Evolutionary conservation across 1,140 invertebrate genomes (phyloP), one percentile per base, ranked within the genome.

Genomic region (Leptopilina boulardi): DNA sequence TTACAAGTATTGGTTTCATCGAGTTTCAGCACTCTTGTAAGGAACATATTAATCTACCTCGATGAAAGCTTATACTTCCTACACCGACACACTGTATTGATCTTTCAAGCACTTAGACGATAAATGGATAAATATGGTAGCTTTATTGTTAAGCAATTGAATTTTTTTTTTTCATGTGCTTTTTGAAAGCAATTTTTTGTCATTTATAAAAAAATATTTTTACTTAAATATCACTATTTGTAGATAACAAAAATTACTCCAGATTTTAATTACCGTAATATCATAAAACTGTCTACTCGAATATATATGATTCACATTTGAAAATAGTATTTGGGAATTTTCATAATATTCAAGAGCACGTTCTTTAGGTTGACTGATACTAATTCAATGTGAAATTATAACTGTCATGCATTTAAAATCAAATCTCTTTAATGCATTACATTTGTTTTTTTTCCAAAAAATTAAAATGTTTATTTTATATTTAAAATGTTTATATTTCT

Each of bases 61-160:
- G 23, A 66, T 66, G 19, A 66, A 66, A 66, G 56, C 56, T 66
- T 66, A 66, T 66, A 66, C 54, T 56, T 56, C 21, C 54, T 56
- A 56, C 23, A 66, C 54, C 3, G 54, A 66, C 56, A n/a, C 23
- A 34, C 30, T 34, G 30, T 66, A 66, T 30, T 21, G 56, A 15
- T 11, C 21, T 66, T 66, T 15, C 23, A 66, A 66, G 56, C 56
- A 30, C 56, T 66, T 26, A 66, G 56, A 66, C 56, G 56, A 66
- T 26, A 66, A 66, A 66, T 66, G 56, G 56, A 30, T 66, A 66
- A 66, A 66, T 66, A 66, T 23, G 8, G 56, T 23, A 26, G 13
- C 19, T 23, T 66, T 21, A 66, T 66, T 66, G 23, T 66, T 5
- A 23, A 66, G 21, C 56, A 59, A 59, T 59, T 11, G 9, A 23